Percentiles rank a stretch among this genome's conserved stretches.
Evolutionary conservation across 2,113 vertebrate species (phyloP).

Genomic region (Stercorarius parasiticus): DNA sequence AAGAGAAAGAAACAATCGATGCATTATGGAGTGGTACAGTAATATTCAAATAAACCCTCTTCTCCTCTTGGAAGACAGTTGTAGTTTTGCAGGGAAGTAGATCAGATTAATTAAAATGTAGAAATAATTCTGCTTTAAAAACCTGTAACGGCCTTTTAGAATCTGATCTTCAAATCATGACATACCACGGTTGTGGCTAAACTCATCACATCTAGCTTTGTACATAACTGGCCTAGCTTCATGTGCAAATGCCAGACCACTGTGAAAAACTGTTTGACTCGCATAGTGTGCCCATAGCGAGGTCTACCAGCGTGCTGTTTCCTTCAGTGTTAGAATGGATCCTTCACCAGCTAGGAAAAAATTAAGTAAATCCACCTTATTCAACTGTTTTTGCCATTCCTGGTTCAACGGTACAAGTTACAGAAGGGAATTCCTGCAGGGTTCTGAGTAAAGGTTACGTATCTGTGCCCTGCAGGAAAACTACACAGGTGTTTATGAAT

Average conservation of each 20-base stretch:
- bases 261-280: neutral
- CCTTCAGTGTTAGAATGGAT: neutral
- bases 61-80: neutral
- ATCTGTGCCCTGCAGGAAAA: neutral
- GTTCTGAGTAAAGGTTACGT: neutral
- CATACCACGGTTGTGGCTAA: neutral
- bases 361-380: neutral
- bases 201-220: neutral
- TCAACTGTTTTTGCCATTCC: neutral
- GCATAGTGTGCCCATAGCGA: accelerated
- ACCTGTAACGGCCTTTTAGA: neutral
- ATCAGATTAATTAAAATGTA: neutral
- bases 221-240: neutral
- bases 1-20: neutral
- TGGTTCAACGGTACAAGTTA: neutral
- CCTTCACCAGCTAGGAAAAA: neutral
- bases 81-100: neutral
- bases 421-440: neutral
- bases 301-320: neutral
- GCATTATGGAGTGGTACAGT: neutral
- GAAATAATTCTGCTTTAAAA: neutral
- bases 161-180: neutral
- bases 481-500: neutral
- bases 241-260: neutral
- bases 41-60: neutral